Evolutionary conservation across 2,888 invertebrate species (phyloP).

Genomic region (Campoplex capitator): DNA sequence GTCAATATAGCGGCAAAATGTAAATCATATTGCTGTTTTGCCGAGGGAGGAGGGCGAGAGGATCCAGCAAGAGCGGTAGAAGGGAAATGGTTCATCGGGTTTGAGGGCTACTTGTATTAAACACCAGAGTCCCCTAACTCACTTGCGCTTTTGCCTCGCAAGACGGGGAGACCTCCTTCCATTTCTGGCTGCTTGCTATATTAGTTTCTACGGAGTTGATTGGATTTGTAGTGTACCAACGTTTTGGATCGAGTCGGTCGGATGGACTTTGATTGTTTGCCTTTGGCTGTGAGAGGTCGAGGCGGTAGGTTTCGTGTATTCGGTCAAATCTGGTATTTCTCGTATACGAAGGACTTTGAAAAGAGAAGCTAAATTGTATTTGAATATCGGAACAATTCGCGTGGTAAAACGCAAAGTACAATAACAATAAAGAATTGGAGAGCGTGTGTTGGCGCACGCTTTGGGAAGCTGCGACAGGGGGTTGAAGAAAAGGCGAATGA

Average conservation of each 20-base stretch:
- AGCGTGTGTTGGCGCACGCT: slow-evolving; percentile 13
- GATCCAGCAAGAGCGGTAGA: slow-evolving; percentile 38
- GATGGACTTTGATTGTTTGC: slow-evolving; percentile 73
- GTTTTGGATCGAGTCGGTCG: slow-evolving; percentile 54
- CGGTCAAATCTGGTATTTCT: slow-evolving; percentile 13
- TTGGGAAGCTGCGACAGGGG: slow-evolving; percentile 32
- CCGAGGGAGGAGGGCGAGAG: slow-evolving; percentile 47
- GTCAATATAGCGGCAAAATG: slow-evolving; percentile 84
- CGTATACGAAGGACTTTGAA: background rate
- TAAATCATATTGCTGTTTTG: slow-evolving; percentile 83
- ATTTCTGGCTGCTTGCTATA: slow-evolving; percentile 67
- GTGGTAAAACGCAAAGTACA: slow-evolving; percentile 16
- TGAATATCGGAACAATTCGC: slow-evolving; percentile 20
- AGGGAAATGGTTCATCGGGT: slow-evolving; percentile 56
- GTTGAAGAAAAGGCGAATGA: slow-evolving; percentile 64
- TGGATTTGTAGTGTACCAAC: slow-evolving; percentile 70
- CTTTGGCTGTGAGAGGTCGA: slow-evolving; percentile 37
- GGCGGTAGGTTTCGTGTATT: slow-evolving; percentile 43
- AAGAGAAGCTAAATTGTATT: background rate
- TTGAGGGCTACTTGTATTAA: slow-evolving; percentile 64
- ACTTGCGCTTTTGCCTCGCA: slow-evolving; percentile 54
- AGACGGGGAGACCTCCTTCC: slow-evolving; percentile 51
- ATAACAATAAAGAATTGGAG: slow-evolving; percentile 37
- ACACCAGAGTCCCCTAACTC: slow-evolving; percentile 54
- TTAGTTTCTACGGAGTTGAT: slow-evolving; percentile 75